Evolutionary conservation across 2,888 invertebrate species (phyloP).

Genomic region (Sipha maydis): DNA sequence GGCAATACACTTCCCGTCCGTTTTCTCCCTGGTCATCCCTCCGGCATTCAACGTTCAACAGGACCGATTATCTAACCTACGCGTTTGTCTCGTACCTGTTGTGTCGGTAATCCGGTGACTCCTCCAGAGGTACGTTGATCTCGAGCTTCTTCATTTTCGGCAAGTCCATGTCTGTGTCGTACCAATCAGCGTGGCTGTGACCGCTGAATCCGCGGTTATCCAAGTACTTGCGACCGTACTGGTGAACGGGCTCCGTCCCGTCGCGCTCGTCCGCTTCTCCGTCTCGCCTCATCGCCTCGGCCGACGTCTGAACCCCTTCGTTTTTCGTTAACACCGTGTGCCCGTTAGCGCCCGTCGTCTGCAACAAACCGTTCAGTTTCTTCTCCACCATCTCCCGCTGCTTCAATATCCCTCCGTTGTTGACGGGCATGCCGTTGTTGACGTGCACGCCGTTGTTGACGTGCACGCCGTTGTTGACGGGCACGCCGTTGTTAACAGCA

Average conservation of each 20-base stretch:
- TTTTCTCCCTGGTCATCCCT: no score
- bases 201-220: slow-evolving; percentile 53
- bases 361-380: slow-evolving; percentile 38
- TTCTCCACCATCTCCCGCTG: background rate
- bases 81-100: no score
- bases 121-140: slow-evolving; percentile 32
- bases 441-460: background rate
- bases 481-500: no score
- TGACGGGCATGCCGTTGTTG: background rate
- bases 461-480: background rate
- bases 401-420: slow-evolving; percentile 5
- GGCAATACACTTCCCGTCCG: no score
- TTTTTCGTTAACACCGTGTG: slow-evolving; percentile 2
- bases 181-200: slow-evolving; percentile 31
- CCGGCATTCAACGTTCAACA: no score
- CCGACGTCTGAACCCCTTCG: slow-evolving; percentile 32
- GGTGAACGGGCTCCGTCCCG: background rate
- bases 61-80: no score
- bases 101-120: slow-evolving; percentile 35
- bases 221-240: slow-evolving; percentile 55
- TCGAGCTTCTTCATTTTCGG: slow-evolving; percentile 56
- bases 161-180: slow-evolving; percentile 54
- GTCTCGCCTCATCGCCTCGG: background rate
- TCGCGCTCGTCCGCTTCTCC: slow-evolving; percentile 1
- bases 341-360: background rate